phyloP scores from a whole-genome alignment of 2,113 vertebrate genomes.

The Cairina moschata region DNA sequence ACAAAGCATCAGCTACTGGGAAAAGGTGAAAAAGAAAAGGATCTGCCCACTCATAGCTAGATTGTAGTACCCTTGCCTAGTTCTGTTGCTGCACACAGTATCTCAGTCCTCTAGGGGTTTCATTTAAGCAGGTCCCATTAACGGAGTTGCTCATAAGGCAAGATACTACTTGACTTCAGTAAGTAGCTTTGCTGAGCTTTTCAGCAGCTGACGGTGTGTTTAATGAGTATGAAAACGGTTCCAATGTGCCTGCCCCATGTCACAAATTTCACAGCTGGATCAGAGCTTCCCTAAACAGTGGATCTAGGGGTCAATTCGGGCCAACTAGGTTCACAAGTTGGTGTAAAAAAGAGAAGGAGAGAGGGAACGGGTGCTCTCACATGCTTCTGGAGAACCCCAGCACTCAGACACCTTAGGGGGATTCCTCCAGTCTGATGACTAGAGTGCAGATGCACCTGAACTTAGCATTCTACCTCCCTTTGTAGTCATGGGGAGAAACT shows the following conservation, averaged over 20 bases:
- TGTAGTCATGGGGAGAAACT: not conserved
- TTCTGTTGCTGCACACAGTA: not conserved
- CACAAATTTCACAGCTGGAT: slow-evolving; percentile 38
- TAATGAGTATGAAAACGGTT: slow-evolving; percentile 42
- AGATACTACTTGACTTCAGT: slow-evolving; percentile 59
- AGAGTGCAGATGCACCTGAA: not conserved
- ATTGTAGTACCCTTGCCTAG: not conserved
- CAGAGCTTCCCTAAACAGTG: not conserved
- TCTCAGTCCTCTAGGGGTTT: slow-evolving; percentile 38
- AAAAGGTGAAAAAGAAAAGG: not conserved
- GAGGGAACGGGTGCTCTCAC: not conserved
- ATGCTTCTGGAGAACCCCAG: not conserved
- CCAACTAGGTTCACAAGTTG: not conserved
- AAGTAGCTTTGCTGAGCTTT: slow-evolving; percentile 38
- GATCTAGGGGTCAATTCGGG: not conserved
- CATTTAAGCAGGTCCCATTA: slow-evolving; percentile 25
- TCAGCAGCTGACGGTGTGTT: slow-evolving; percentile 21
- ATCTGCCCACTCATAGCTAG: not conserved
- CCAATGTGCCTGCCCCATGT: slow-evolving; percentile 47
- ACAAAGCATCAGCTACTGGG: not conserved
- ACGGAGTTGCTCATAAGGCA: slow-evolving; percentile 29
- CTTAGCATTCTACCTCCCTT: not conserved
- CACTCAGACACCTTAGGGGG: not conserved
- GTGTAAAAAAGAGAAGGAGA: not conserved
- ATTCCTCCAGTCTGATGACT: not conserved